Conservation (phyloP, 2,888 invertebrate genomes). For the Andricus curvator region DNA sequence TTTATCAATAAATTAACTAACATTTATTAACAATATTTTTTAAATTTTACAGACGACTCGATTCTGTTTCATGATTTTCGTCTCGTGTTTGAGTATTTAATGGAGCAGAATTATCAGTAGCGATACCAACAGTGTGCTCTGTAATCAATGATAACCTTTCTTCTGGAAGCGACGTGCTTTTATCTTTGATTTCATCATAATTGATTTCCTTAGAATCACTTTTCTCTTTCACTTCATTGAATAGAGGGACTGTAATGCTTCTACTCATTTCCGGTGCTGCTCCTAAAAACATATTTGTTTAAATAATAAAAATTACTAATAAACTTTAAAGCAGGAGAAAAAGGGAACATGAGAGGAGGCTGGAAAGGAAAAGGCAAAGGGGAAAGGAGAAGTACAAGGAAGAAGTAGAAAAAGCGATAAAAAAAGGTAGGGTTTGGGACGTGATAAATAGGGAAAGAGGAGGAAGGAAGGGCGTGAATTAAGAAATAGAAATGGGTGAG, state of each 20-base stretch:
- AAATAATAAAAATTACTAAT: neutral
- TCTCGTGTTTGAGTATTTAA: neutral
- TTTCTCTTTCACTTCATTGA: conserved; percentile 47
- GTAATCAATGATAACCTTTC: conserved; percentile 30
- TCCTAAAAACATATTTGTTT: conserved; percentile 11
- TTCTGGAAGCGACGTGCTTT: conserved; percentile 1
- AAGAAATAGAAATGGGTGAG: no score
- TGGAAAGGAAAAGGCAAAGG: no score
- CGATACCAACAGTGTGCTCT: neutral
- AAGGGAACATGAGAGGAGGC: no score
- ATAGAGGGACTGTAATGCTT: conserved; percentile 54
- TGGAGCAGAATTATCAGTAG: conserved; percentile 1
- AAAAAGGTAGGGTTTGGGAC: no score
- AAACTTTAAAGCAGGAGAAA: no score
- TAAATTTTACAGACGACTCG: neutral
- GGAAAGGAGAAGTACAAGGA: no score
- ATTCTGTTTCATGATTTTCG: conserved; percentile 4
- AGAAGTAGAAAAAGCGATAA: no score
- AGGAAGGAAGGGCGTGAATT: no score
- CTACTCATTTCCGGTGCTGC: conserved; percentile 53
- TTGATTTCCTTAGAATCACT: neutral
- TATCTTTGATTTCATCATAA: neutral
- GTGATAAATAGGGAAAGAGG: no score
- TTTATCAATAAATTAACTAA: neutral
- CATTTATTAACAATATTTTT: neutral